Evolutionary conservation across 2,888 invertebrate species (phyloP).

Genomic region (Rhamnusium bicolor): DNA sequence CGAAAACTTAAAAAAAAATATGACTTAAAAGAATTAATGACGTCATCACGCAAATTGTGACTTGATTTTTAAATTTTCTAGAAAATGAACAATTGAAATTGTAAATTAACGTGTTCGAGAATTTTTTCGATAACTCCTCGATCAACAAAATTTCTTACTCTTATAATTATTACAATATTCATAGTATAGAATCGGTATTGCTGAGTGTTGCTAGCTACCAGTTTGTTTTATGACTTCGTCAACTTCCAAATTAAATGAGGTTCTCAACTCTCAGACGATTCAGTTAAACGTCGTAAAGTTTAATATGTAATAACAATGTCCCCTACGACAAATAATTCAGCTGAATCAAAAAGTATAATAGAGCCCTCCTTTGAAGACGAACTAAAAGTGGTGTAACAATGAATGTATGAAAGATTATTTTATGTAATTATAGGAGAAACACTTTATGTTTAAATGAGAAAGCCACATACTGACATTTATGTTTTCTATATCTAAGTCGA

Average conservation of each 20-base stretch:
- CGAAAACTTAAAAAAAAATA: no score
- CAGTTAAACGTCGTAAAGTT: background rate
- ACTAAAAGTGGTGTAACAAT: background rate
- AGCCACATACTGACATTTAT: background rate
- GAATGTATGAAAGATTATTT: background rate
- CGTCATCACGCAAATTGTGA: no score
- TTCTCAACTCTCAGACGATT: background rate
- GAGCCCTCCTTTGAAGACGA: background rate
- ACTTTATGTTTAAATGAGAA: background rate
- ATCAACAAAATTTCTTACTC: no score
- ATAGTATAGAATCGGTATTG: background rate
- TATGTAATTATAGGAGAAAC: background rate
- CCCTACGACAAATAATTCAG: background rate
- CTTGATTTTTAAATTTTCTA: no score
- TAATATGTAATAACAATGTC: background rate
- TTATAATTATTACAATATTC: no score
- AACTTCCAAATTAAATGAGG: background rate
- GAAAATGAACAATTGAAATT: no score
- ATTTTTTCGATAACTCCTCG: no score
- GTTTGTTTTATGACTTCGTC: background rate
- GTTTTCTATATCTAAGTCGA: slow-evolving; percentile 5
- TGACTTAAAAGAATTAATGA: no score
- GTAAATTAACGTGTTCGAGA: no score
- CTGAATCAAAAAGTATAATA: background rate
- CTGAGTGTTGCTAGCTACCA: background rate